Evolutionary conservation across 2,797 vertebrate species (phyloP).

Genomic region (Rallus crepitans): DNA sequence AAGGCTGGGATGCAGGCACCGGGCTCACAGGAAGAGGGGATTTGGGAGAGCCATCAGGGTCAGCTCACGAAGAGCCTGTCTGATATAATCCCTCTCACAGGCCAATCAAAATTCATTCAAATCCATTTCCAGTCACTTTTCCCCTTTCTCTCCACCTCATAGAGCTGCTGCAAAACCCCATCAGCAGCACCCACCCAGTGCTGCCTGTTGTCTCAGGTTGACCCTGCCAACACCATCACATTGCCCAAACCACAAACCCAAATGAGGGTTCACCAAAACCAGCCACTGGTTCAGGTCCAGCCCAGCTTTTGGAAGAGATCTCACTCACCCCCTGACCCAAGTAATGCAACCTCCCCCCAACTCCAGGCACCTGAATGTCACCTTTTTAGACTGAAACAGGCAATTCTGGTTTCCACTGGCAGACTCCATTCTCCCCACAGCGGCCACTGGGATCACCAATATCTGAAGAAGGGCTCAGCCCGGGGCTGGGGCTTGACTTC

Average conservation of each 20-base stretch:
- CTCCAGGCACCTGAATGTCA: background rate
- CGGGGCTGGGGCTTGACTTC: background rate
- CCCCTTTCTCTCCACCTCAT: background rate
- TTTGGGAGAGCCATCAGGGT: fast-evolving
- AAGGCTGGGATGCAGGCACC: background rate
- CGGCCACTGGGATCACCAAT: background rate
- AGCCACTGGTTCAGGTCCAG: fast-evolving
- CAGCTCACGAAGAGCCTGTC: fast-evolving
- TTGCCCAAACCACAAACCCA: background rate
- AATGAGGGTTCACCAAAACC: background rate
- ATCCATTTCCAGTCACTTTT: background rate
- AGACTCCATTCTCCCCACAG: background rate
- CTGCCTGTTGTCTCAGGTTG: fast-evolving
- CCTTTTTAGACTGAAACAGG: background rate
- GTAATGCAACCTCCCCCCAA: fast-evolving
- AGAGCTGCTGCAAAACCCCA: background rate
- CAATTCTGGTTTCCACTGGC: background rate
- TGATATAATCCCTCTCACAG: background rate
- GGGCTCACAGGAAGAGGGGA: background rate
- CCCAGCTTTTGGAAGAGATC: background rate
- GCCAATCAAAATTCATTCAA: background rate
- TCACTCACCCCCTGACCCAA: fast-evolving
- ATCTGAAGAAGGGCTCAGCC: background rate
- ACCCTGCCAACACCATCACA: fast-evolving
- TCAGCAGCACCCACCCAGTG: fast-evolving